Base-by-base conservation (phyloP, 2,888 invertebrate genomes). In the Gari tellinella region DNA sequence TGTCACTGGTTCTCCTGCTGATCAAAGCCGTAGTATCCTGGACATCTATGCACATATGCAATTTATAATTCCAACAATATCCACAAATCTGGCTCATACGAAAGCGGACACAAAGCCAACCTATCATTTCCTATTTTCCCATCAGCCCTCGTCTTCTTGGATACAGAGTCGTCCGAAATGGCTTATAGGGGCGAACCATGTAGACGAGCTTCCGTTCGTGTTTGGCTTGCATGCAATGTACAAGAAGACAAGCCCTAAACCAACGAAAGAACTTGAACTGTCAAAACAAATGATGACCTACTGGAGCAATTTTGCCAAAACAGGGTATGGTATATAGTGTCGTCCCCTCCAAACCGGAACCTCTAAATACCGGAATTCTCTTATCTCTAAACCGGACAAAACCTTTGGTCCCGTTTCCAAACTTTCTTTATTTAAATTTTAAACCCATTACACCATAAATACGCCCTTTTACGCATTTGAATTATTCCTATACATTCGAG, bases 261-360 rank as follows among this genome's bases (percentile, higher is more conserved):
- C 65, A 17, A 93, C 97, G 79, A 96, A 97, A 90, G 98, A 98
- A 92, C 94, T 95, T 31, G 95, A 95, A 84, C 94, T 98, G 82
- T 96, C 96, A 88, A 95, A 94, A 90, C 94, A 95, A 78, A 95
- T 98, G 92, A 97, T 98, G 97, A 94, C 95, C 90, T 97, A 97
- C 92, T 98, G 97, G 97, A 95, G 97, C 1, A 97, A 98, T 92
- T 98, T 98, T 91, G 97, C 97, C 48, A 96, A 96, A 93, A 95
- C 96, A 79, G 97, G 98, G 99, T 98, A 94, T 95, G 49, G n/a
- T 31, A 31, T 7, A 31, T 31, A 31, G 31, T 31, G 31, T 31
- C 31, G 31, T 31, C n/a, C n/a, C n/a, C n/a, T n/a, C n/a, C n/a
- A n/a, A n/a, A n/a, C n/a, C n/a, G n/a, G n/a, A n/a, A n/a, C n/a